These are phyloP conservation scores for Drosophila macrospina DNA, from an alignment of 2,888 invertebrate species.

Conservation along the genomic window DNA sequence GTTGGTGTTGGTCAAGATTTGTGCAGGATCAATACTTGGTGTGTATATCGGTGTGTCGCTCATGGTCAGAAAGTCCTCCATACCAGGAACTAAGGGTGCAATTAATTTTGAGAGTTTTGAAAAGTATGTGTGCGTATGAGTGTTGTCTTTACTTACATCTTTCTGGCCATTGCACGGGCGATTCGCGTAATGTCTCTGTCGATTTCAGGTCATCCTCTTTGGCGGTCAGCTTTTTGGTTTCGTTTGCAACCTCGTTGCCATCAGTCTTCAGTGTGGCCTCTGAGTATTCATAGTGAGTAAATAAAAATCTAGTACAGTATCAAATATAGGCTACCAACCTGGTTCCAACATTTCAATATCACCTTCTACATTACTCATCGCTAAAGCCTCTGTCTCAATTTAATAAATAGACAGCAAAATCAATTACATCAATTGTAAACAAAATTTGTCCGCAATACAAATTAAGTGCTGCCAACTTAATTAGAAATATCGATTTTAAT, in stretches of 20 bases:
- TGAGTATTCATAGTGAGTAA: conserved; percentile 7
- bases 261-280: conserved; percentile 50
- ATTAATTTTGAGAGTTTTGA: neutral
- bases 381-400: conserved; percentile 5
- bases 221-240: conserved; percentile 25
- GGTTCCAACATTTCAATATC: conserved; percentile 9
- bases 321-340: conserved; percentile 27
- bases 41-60: conserved; percentile 87
- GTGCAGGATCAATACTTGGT: conserved; percentile 89
- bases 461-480: conserved; percentile 19
- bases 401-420: conserved; percentile 1
- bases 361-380: conserved; percentile 36
- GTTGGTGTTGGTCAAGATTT: conserved; percentile 90
- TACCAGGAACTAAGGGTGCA: conserved; percentile 90
- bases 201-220: conserved; percentile 92
- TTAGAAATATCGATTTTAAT: conserved; percentile 16
- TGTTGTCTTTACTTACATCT: conserved; percentile 89
- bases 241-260: conserved; percentile 11
- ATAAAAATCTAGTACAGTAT: neutral
- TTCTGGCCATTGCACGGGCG: conserved; percentile 98
- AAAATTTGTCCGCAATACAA: conserved; percentile 37
- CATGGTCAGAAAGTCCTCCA: conserved; percentile 92
- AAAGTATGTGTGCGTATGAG: neutral
- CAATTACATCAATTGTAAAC: conserved; percentile 35
- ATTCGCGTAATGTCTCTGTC: conserved; percentile 95